Evolutionary conservation across 2,888 invertebrate genomes (phyloP), one percentile per base, ranked within the genome.

Genomic region (Podotricha telesiphe): DNA sequence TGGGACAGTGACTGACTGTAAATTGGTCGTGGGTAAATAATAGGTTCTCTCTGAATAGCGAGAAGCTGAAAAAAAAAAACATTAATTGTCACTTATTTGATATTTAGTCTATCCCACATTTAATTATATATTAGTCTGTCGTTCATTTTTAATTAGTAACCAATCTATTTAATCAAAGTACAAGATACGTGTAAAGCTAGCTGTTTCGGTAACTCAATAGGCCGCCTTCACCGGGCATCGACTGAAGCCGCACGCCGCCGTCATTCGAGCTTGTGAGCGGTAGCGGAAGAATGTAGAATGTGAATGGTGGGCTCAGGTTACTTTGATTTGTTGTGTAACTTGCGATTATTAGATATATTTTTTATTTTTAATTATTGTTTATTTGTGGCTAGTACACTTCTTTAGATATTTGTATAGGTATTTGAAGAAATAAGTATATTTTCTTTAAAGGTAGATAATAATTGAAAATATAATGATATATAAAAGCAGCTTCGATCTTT

Each of bases 181-280:
- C 11, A 55, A 37, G 34, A 34, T 65, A 63, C 45, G 37, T 42
- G 45, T 61, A 61, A 61, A 51, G 59, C 51, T 64, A 68, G 64
- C 22, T 34, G 56, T 64, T 68, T 68, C 20, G 22, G 72, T 72
- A 72, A 72, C 68, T 42, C 55, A 70, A 72, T 70, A 70, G 70
- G 63, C n/a, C n/a, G n/a, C n/a, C n/a, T n/a, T 59, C 53, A 55
- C n/a, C 59, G 67, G 51, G 28, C 67, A 47, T 66, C 70, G 72
- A 72, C 72, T 68, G 72, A 72, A 72, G 72, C 72, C 72, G 20
- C 72, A 67, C 72, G 65, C 53, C 63, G 66, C 15, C 68, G 68
- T 42, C 71, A 72, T 70, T 61, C 70, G 69, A 74, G 51, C 55
- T 65, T 1, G 42, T 13, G 42, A 17, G 68, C 62, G 28, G 58